A percentile compares a stretch with the other conserved stretches of the same genome.
Conservation (phyloP, 1,140 invertebrate genomes). For the Drosophila truncata region DNA sequence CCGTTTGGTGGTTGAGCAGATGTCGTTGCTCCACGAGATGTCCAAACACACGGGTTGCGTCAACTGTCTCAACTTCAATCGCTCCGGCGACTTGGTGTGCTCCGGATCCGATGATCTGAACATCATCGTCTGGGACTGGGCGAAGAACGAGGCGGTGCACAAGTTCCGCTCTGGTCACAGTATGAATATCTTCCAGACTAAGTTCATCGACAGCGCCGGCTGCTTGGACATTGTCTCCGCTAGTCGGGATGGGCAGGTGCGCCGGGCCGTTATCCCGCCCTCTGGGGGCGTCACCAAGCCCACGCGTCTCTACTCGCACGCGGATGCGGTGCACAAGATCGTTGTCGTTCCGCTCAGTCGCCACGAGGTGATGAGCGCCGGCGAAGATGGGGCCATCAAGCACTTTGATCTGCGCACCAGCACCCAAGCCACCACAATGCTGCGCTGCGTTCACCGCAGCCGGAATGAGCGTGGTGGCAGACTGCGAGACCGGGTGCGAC, state of each 20-base stretch:
- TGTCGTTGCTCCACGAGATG: slow-evolving; percentile 92
- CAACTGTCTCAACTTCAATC: slow-evolving; percentile 96
- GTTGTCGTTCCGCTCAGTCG: slow-evolving; percentile 88
- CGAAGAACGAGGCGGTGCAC: slow-evolving; percentile 88
- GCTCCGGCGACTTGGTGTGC: slow-evolving; percentile 86
- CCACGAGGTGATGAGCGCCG: slow-evolving; percentile 93
- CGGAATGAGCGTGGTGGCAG: slow-evolving; percentile 13
- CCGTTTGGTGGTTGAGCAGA: slow-evolving; percentile 92
- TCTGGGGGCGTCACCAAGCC: slow-evolving; percentile 62
- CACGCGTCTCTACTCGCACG: slow-evolving; percentile 64
- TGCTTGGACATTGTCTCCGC: slow-evolving; percentile 94
- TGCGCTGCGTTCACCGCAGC: slow-evolving; percentile 16
- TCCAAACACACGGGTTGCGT: slow-evolving; percentile 95
- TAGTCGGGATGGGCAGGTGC: slow-evolving; percentile 95
- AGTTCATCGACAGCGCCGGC: slow-evolving; percentile 87
- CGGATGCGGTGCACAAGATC: slow-evolving; percentile 77
- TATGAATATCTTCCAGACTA: slow-evolving; percentile 96
- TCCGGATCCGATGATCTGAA: slow-evolving; percentile 96
- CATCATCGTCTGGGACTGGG: slow-evolving; percentile 96
- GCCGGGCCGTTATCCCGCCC: slow-evolving; percentile 72
- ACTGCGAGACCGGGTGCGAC: slow-evolving; percentile 86
- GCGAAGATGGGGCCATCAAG: slow-evolving; percentile 94
- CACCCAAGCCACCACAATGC: slow-evolving; percentile 29
- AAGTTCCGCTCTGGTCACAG: slow-evolving; percentile 92
- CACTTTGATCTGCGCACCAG: slow-evolving; percentile 92